A percentile compares a stretch with the other conserved stretches of the same genome.
phyloP scores from a whole-genome alignment of 2,113 vertebrate species.

The Corythaeola cristata region DNA sequence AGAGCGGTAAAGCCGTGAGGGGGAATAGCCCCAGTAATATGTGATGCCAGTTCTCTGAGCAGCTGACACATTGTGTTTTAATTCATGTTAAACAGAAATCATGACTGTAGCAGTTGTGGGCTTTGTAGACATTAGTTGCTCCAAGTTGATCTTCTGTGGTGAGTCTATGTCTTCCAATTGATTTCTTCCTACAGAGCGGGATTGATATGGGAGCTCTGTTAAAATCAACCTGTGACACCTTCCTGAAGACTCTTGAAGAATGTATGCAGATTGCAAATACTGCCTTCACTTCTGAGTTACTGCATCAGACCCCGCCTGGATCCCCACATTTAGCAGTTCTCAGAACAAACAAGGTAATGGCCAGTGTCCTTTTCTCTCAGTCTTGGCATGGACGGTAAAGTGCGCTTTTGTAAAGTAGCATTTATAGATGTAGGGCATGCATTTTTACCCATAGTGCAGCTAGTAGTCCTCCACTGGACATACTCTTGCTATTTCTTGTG shows the following conservation, averaged over 20 bases:
- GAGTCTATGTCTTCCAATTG: not conserved
- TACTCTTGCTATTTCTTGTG: not conserved
- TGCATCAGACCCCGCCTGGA: slow-evolving; percentile 83
- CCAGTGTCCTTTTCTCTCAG: not conserved
- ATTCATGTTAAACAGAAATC: not conserved
- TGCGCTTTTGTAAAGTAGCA: not conserved
- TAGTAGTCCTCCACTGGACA: not conserved
- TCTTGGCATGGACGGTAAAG: not conserved
- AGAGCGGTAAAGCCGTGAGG: not conserved
- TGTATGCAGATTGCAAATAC: slow-evolving; percentile 96
- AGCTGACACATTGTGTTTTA: not conserved
- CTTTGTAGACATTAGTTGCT: not conserved
- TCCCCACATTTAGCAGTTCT: slow-evolving; percentile 86
- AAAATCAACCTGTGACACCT: slow-evolving; percentile 94
- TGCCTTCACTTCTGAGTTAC: slow-evolving; percentile 85
- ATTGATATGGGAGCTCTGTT: slow-evolving; percentile 87
- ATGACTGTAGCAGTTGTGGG: not conserved
- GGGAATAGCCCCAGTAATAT: not conserved
- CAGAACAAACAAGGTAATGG: slow-evolving; percentile 86
- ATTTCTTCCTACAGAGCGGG: slow-evolving; percentile 73
- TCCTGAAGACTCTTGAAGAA: slow-evolving; percentile 95
- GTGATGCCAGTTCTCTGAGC: not conserved
- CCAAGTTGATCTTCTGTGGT: not conserved
- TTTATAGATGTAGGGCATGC: not conserved
- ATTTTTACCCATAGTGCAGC: not conserved